phyloP scores from a whole-genome alignment of 2,113 vertebrate species.

The Psilopogon haemacephalus region DNA sequence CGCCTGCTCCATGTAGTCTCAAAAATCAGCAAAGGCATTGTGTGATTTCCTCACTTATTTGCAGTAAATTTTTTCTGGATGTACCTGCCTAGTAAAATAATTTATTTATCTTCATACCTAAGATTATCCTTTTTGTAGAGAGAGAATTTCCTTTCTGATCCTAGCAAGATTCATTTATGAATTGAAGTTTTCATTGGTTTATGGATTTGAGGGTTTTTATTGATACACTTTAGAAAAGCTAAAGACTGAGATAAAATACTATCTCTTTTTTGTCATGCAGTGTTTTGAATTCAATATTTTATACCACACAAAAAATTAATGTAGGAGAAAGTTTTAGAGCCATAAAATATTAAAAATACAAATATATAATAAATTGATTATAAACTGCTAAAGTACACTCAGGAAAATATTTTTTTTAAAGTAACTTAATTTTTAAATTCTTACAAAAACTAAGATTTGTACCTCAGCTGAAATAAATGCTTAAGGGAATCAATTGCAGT shows the following conservation, averaged over 20 bases:
- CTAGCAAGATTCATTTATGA: neutral
- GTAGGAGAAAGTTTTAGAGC: neutral
- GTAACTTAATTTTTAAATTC: neutral
- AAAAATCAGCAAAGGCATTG: neutral
- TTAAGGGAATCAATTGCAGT: neutral
- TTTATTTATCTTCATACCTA: neutral
- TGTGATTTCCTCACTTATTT: neutral
- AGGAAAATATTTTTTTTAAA: neutral
- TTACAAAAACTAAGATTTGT: neutral
- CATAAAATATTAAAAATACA: neutral
- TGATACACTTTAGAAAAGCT: neutral
- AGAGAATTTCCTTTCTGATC: neutral
- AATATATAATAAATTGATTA: neutral
- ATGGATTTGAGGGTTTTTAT: rapidly evolving
- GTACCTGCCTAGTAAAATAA: neutral
- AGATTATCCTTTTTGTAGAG: neutral
- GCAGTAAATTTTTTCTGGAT: neutral
- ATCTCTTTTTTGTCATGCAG: neutral
- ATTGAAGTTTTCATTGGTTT: neutral
- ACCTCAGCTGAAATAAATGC: neutral
- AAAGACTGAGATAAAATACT: neutral
- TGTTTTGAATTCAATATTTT: neutral
- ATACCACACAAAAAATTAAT: neutral
- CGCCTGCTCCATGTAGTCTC: neutral
- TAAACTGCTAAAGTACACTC: neutral